These are phyloP conservation scores for Himalopsyche kuldschensis DNA, from an alignment of 2,888 invertebrate species.

Conservation along the genomic window DNA sequence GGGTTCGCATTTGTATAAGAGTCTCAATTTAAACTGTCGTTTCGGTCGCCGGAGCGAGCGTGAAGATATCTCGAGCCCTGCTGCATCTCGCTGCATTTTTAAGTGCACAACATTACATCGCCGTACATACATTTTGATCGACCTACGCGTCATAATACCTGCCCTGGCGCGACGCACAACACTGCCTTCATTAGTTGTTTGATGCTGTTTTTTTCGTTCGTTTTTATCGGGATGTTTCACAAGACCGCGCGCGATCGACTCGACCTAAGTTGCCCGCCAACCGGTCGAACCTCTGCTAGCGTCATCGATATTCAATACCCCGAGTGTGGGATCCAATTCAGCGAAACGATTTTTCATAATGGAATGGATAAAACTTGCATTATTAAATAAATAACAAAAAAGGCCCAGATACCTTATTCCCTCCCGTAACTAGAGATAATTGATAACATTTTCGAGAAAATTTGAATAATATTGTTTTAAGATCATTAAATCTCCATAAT, in stretches of 20 bases:
- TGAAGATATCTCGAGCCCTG: not conserved
- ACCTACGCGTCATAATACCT: slow-evolving; percentile 1
- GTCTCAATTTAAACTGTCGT: not conserved
- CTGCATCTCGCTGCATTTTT: not conserved
- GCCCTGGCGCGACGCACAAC: not conserved
- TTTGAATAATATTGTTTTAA: no score
- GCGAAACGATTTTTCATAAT: not conserved
- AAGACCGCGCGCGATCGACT: not conserved
- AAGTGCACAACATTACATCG: not conserved
- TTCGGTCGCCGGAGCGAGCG: not conserved
- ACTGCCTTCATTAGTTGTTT: not conserved
- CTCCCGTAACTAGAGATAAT: no score
- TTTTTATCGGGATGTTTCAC: not conserved
- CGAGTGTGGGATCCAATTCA: not conserved
- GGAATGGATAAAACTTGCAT: not conserved
- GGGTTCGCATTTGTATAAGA: no score
- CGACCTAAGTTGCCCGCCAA: not conserved
- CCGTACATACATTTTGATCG: not conserved
- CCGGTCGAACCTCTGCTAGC: not conserved
- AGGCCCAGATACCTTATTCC: not conserved
- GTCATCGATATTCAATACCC: not conserved
- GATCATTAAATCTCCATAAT: no score
- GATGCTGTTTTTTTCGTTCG: not conserved
- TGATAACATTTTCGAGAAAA: no score
- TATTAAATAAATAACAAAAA: not conserved